Evolutionary conservation across 2,113 vertebrate genomes (phyloP).

Genomic region (Turdus rufiventris): DNA sequence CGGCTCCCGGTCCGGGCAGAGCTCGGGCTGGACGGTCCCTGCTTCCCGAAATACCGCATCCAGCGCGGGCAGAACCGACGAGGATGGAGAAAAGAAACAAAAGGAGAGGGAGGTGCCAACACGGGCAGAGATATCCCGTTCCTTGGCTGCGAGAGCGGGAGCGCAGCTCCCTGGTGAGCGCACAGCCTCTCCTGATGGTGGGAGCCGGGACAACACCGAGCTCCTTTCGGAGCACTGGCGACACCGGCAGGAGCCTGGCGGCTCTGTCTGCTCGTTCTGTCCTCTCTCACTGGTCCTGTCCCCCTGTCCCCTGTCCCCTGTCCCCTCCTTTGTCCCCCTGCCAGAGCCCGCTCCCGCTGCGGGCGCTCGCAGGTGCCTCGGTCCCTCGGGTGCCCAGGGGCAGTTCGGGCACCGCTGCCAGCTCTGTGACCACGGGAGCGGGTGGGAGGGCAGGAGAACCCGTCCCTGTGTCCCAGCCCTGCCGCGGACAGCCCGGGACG

Average conservation of each 20-base stretch:
- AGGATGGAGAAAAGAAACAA: not conserved
- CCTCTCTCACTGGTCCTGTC: not conserved
- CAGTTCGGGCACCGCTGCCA: not conserved
- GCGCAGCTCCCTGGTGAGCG: not conserved
- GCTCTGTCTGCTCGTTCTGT: not conserved
- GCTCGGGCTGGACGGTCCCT: not conserved
- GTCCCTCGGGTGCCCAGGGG: fast-evolving
- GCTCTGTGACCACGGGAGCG: not conserved
- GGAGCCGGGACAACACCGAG: not conserved
- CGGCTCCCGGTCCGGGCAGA: fast-evolving
- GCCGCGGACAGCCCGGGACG: too few relatives aligned
- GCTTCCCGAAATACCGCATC: not conserved
- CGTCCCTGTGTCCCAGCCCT: fast-evolving
- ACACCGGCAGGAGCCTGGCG: not conserved
- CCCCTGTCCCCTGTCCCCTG: not conserved
- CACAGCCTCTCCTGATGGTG: not conserved
- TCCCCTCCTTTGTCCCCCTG: not conserved
- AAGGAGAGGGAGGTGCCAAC: not conserved
- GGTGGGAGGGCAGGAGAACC: not conserved
- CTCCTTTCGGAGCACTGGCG: not conserved
- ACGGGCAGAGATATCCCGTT: not conserved
- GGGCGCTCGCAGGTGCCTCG: fast-evolving
- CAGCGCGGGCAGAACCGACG: fast-evolving
- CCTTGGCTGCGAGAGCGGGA: not conserved
- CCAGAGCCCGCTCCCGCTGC: fast-evolving